Percentiles rank a stretch among this genome's conserved stretches.
Evolutionary conservation across 2,888 invertebrate species (phyloP).

Genomic region (Ametastegia equiseti): DNA sequence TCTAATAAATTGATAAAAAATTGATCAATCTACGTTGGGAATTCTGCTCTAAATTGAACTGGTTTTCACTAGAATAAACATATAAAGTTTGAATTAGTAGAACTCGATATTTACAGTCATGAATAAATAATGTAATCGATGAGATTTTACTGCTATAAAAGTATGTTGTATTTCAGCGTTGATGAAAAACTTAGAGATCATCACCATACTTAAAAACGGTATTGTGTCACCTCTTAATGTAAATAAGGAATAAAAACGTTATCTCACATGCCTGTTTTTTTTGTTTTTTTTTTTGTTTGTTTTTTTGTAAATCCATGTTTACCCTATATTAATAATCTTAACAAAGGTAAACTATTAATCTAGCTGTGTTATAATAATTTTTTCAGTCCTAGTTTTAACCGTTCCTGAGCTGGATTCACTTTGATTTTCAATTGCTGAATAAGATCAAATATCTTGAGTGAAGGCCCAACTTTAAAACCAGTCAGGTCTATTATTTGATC

Average conservation of each 20-base stretch:
- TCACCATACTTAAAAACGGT: slow-evolving; percentile 7
- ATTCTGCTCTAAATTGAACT: not conserved
- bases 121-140: slow-evolving; percentile 2
- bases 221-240: not conserved
- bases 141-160: slow-evolving; percentile 19
- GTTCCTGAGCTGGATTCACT: slow-evolving; percentile 86
- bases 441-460: slow-evolving; percentile 94
- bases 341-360: slow-evolving; percentile 47
- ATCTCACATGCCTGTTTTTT: slow-evolving; percentile 65
- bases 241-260: not conserved
- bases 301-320: slow-evolving; percentile 71
- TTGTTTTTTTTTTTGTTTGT: no score
- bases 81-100: not conserved
- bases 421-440: slow-evolving; percentile 94
- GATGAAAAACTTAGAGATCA: slow-evolving; percentile 15
- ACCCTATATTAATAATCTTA: slow-evolving; percentile 60
- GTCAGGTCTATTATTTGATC: slow-evolving; percentile 93
- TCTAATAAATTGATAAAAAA: not conserved
- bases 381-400: slow-evolving; percentile 82
- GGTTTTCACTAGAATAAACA: not conserved
- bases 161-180: slow-evolving; percentile 1
- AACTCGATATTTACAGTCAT: slow-evolving; percentile 4
- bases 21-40: not conserved
- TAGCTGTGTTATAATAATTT: slow-evolving; percentile 80
- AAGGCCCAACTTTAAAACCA: slow-evolving; percentile 96